phyloP scores from a whole-genome alignment of 2,888 invertebrate species.

The Heliconius erato region DNA sequence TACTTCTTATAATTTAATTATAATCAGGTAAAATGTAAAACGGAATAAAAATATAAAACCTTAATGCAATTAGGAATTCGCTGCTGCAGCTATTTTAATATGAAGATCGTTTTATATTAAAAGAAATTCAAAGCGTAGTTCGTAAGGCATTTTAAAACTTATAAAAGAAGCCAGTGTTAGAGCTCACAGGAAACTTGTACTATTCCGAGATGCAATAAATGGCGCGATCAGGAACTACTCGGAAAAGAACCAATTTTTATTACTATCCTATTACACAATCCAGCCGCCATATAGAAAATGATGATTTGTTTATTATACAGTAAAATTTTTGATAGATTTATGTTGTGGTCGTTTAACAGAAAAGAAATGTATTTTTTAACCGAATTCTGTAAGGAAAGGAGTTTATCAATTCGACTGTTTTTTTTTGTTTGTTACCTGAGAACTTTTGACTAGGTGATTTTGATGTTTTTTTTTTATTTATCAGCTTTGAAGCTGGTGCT shows the following conservation, averaged over 20 bases:
- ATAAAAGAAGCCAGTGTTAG: conserved; percentile 74
- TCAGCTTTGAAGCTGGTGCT: too few species aligned
- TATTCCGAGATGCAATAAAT: conserved; percentile 79
- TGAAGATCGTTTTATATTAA: conserved; percentile 49
- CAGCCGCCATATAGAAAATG: conserved; percentile 34
- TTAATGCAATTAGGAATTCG: conserved; percentile 39
- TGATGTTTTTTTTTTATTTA: too few species aligned
- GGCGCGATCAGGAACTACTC: conserved; percentile 72
- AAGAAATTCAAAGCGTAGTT: conserved; percentile 55
- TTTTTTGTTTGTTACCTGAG: too few species aligned
- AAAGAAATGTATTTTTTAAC: neutral
- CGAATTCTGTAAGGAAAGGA: too few species aligned
- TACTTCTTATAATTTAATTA: conserved; percentile 27
- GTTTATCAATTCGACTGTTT: too few species aligned
- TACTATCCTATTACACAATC: conserved; percentile 49
- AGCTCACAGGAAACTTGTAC: conserved; percentile 74
- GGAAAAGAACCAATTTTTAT: conserved; percentile 71
- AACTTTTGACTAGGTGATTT: too few species aligned
- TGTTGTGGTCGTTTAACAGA: neutral
- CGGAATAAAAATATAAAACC: conserved; percentile 31
- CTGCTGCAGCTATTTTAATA: conserved; percentile 48
- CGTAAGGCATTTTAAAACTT: conserved; percentile 75
- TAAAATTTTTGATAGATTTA: conserved; percentile 17
- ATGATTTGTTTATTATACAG: conserved; percentile 33
- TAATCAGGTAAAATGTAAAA: conserved; percentile 36